A percentile compares a stretch with the other conserved stretches of the same genome.
phyloP scores from a whole-genome alignment of 1,140 invertebrate genomes.

The Drosophila obscura region DNA sequence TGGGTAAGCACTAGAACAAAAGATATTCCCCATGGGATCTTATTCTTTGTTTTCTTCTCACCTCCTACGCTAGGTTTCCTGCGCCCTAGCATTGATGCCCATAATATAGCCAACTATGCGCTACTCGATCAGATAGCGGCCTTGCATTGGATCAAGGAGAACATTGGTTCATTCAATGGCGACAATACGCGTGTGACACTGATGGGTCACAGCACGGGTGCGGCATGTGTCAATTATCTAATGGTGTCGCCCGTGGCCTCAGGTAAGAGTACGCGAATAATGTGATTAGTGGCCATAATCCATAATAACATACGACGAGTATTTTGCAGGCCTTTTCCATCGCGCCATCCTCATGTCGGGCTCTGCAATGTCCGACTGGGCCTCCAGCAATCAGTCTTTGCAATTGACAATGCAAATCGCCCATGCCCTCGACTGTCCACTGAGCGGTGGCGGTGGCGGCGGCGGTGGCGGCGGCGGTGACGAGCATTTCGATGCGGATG shows the following conservation, averaged over 20 bases:
- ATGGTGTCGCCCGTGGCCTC: conserved; percentile 93
- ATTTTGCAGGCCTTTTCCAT: conserved; percentile 91
- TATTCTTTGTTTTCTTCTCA: not conserved
- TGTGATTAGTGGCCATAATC: conserved; percentile 12
- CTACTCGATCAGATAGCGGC: conserved; percentile 94
- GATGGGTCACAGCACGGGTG: conserved; percentile 97
- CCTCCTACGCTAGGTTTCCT: conserved; percentile 88
- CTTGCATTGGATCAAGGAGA: conserved; percentile 94
- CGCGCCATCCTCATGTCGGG: conserved; percentile 97
- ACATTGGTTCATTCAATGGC: conserved; percentile 93
- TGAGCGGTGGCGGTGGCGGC: conserved; percentile 49
- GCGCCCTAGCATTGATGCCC: conserved; percentile 88
- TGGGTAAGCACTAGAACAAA: conserved; percentile 87
- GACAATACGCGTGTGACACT: conserved; percentile 93
- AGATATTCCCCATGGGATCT: not conserved
- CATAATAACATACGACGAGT: too few relatives aligned
- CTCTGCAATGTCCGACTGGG: conserved; percentile 95
- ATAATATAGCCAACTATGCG: conserved; percentile 93
- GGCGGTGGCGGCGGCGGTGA: conserved; percentile 15
- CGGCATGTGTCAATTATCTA: conserved; percentile 94
- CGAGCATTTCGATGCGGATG: conserved; percentile 84
- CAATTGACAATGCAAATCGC: conserved; percentile 93
- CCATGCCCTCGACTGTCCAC: conserved; percentile 90
- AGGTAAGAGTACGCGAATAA: conserved; percentile 83
- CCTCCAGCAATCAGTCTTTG: conserved; percentile 91